Evolutionary conservation across 1,140 invertebrate genomes (phyloP), one percentile per base, ranked within the genome.

Genomic region (Ruditapes philippinarum): DNA sequence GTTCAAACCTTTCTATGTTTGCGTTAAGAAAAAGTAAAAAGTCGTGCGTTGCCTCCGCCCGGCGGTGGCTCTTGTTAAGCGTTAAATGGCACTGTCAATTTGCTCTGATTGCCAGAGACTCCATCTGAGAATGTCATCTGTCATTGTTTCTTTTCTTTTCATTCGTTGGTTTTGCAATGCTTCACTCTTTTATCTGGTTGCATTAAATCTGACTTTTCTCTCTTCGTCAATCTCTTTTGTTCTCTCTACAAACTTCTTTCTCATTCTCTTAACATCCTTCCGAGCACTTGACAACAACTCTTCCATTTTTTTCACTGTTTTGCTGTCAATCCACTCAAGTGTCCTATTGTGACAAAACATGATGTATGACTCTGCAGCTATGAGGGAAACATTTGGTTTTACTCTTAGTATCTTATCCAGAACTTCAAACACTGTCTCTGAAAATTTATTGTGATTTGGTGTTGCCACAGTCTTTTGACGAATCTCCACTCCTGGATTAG

Each of bases 51-150:
- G n/a, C n/a, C n/a, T n/a, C n/a, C n/a, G n/a, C n/a, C n/a, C n/a
- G n/a, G n/a, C n/a, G n/a, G n/a, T n/a, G n/a, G n/a, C n/a, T n/a
- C n/a, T n/a, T n/a, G n/a, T 81, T 60, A 81, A 60, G 19, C 25
- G 49, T 60, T 81, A 19, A 12, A 60, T 1, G 17, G 78, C 49
- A 60, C 80, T 82, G 40, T 65, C 80, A 38, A 62, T 36, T 25
- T 82, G 33, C 36, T 62, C 51, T 7, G 80, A 40, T n/a, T 82
- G 80, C 80, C 80, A 82, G 49, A 82, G 80, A 40, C 80, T 57
- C 54, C 57, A 68, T n/a, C 38, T 36, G 22, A 82, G 25, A 33
- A 82, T 82, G 11, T 82, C 80, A 65, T 82, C 38, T 36, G 31
- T 82, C 7, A 65, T 82, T 22, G 9, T 12, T 82, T 82, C 80